A percentile compares a stretch with the other conserved stretches of the same genome.
phyloP scores from a whole-genome alignment of 1,140 invertebrate genomes.

The Lamellibrachia luymesi region DNA sequence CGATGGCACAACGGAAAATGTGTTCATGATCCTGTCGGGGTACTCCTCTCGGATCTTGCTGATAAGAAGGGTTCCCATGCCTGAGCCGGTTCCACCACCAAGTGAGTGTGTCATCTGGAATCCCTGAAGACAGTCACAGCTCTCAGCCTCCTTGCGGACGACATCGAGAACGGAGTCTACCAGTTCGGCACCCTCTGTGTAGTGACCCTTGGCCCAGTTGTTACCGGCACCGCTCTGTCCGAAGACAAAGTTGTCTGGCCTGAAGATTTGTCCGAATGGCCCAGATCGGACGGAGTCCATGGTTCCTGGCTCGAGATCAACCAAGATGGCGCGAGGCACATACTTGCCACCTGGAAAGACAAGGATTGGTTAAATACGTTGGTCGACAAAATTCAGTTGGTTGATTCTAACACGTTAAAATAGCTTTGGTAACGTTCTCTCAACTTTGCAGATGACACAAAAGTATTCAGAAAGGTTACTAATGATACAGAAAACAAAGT shows the following conservation, averaged over 20 bases:
- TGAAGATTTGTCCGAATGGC: background rate
- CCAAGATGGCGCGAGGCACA: background rate
- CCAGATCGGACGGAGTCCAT: background rate
- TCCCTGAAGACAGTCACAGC: background rate
- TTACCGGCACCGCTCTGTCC: background rate
- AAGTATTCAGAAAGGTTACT: no score
- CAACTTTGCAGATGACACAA: no score
- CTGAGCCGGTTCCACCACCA: background rate
- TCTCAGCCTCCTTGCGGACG: background rate
- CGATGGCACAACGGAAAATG: background rate
- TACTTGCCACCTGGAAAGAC: background rate
- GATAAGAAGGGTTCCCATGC: background rate
- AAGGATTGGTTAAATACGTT: background rate
- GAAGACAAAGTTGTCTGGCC: background rate
- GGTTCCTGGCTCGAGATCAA: background rate
- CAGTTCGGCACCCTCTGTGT: background rate
- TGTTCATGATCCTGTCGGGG: conserved; percentile 3
- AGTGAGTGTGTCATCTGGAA: conserved; percentile 4
- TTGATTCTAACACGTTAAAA: no score
- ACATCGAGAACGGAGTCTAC: background rate
- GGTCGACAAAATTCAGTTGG: background rate
- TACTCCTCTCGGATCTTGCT: conserved; percentile 3
- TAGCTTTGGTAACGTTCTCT: no score
- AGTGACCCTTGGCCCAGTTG: background rate
- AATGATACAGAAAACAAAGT: no score